These are phyloP conservation scores for Sebastes aleutianus DNA, from an alignment of 2,797 vertebrate species.

Conservation along the genomic window DNA sequence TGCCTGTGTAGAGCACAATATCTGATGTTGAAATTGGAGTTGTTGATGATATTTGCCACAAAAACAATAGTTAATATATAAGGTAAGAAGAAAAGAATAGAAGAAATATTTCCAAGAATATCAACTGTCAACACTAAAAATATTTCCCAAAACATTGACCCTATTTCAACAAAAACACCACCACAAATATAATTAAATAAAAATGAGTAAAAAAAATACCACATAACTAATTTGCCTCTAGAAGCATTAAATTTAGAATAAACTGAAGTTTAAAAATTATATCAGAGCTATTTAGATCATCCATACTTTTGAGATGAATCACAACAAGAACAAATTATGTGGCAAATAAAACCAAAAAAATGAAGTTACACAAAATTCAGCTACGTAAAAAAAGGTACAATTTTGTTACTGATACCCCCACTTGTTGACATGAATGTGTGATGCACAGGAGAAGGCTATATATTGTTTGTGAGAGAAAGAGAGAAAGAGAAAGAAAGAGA, in stretches of 20 bases:
- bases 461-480: not conserved
- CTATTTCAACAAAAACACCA: not conserved
- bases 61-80: not conserved
- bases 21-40: not conserved
- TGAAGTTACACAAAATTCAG: not conserved
- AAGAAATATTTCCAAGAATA: not conserved
- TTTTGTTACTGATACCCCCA: conserved; percentile 11
- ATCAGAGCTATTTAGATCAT: not conserved
- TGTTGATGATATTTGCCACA: not conserved
- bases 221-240: not conserved
- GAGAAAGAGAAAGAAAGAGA: not conserved
- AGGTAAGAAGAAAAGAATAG: not conserved
- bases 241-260: not conserved
- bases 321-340: not conserved
- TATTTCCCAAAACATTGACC: not conserved
- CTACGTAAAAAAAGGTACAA: not conserved
- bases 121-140: not conserved
- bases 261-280: not conserved
- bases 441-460: not conserved
- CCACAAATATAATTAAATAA: not conserved
- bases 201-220: not conserved
- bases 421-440: conserved; percentile 53
- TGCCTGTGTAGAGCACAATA: not conserved
- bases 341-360: not conserved
- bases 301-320: not conserved